phyloP scores from a whole-genome alignment of 2,113 vertebrate species.

The Larimichthys polyactis region DNA sequence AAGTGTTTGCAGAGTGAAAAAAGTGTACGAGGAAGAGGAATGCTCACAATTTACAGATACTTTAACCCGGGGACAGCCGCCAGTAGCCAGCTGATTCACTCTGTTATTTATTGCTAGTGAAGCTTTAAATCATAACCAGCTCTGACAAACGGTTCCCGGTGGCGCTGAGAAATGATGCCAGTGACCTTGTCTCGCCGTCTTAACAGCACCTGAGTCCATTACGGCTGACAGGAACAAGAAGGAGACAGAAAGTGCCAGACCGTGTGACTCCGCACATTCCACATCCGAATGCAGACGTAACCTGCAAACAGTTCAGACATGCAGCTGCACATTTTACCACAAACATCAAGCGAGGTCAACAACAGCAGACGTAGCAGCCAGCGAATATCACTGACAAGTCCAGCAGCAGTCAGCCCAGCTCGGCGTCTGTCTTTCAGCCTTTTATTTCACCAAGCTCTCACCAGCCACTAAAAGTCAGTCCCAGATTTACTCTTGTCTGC shows the following conservation, averaged over 20 bases:
- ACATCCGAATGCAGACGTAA: constrained; percentile 14
- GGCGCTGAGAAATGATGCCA: constrained; percentile 50
- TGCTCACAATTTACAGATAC: constrained; percentile 55
- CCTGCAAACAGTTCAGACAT: neutral
- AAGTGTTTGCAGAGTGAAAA: constrained; percentile 7
- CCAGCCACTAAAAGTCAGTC: too few relatives aligned
- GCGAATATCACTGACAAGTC: too few relatives aligned
- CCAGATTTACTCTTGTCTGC: too few relatives aligned
- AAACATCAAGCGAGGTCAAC: too few relatives aligned
- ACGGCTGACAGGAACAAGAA: constrained; percentile 40
- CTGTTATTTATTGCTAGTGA: constrained; percentile 67
- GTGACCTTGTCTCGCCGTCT: constrained; percentile 65
- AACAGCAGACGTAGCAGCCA: too few relatives aligned
- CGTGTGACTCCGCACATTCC: constrained; percentile 3
- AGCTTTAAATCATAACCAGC: constrained; percentile 68
- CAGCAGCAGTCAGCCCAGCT: too few relatives aligned
- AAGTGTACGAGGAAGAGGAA: constrained; percentile 39
- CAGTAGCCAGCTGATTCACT: constrained; percentile 52
- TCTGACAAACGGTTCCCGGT: constrained; percentile 51
- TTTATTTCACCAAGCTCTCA: too few relatives aligned
- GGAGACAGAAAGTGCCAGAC: constrained; percentile 36
- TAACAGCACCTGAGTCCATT: constrained; percentile 54
- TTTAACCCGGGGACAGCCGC: constrained; percentile 55
- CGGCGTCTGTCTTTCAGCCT: too few relatives aligned
- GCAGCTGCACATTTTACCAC: constrained; percentile 14